These are phyloP conservation scores for Gavialis gangeticus DNA, from an alignment of 2,113 vertebrate species.

Conservation along the genomic window DNA sequence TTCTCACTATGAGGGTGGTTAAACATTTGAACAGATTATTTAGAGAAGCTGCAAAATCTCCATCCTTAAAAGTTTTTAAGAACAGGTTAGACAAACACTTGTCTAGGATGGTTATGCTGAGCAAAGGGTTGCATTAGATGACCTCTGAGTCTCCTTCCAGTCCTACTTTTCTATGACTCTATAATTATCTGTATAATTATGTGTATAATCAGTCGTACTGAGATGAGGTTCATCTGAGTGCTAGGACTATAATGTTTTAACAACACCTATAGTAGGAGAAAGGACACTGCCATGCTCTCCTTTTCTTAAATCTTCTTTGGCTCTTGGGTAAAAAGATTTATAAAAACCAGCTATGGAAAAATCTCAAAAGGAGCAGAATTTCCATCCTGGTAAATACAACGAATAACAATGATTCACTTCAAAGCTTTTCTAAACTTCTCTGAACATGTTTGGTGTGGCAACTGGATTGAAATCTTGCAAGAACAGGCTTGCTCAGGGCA, in stretches of 20 bases:
- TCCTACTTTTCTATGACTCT: too few relatives aligned
- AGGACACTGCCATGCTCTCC: neutral
- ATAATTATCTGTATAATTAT: too few relatives aligned
- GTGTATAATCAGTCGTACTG: neutral
- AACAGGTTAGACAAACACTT: too few relatives aligned
- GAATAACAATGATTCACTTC: neutral
- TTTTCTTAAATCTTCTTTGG: neutral
- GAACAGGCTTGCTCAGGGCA: neutral
- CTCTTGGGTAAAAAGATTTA: neutral
- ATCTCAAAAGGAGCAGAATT: neutral
- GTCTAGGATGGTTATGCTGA: too few relatives aligned
- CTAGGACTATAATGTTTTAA: neutral
- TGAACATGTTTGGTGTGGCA: neutral
- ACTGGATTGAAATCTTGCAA: neutral
- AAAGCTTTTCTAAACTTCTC: slow-evolving; percentile 19
- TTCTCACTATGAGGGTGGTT: too few relatives aligned
- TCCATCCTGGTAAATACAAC: neutral
- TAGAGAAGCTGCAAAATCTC: too few relatives aligned
- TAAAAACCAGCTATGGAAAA: neutral
- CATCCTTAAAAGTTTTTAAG: too few relatives aligned
- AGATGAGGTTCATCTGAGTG: neutral
- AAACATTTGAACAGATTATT: too few relatives aligned
- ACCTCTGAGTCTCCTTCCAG: too few relatives aligned
- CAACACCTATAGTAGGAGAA: neutral
- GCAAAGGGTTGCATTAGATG: too few relatives aligned